phyloP scores from a whole-genome alignment of 2,888 invertebrate species.

The Baccha elongata region DNA sequence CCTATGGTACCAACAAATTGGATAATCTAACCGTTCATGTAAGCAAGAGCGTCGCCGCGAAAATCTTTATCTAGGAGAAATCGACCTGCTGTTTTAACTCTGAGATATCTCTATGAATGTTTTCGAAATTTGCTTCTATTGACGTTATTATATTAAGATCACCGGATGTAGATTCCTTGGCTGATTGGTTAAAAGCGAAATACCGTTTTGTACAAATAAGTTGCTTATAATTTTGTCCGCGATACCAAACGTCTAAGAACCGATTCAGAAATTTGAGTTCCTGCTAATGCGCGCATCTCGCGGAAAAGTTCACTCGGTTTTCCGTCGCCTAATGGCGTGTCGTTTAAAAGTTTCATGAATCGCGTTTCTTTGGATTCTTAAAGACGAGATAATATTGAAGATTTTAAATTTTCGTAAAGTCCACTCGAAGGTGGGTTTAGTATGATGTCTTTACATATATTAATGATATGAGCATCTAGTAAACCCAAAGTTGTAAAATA shows the following conservation, averaged over 20 bases:
- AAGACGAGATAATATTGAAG: not conserved
- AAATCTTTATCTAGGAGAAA: too few species aligned
- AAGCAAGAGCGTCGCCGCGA: too few species aligned
- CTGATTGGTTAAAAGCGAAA: too few species aligned
- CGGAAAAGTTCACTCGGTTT: conserved; percentile 1
- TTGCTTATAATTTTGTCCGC: not conserved
- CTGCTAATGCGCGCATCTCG: not conserved
- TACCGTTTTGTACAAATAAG: too few species aligned
- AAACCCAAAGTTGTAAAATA: not conserved
- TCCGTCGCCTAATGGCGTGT: not conserved
- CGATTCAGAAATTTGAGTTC: conserved; percentile 13
- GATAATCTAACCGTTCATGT: too few species aligned
- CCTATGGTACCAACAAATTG: conserved; percentile 15
- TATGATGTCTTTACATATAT: not conserved
- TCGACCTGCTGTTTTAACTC: too few species aligned
- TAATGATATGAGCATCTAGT: conserved; percentile 2
- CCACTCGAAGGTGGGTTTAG: not conserved
- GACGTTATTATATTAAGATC: too few species aligned
- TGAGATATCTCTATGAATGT: too few species aligned
- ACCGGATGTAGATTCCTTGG: too few species aligned
- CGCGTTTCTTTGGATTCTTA: not conserved
- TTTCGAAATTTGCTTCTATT: too few species aligned
- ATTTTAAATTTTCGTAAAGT: not conserved
- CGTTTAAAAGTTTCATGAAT: not conserved
- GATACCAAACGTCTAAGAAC: conserved; percentile 12